Base-by-base conservation (phyloP, 2,797 vertebrate genomes). In the Smutsia temminckii region DNA sequence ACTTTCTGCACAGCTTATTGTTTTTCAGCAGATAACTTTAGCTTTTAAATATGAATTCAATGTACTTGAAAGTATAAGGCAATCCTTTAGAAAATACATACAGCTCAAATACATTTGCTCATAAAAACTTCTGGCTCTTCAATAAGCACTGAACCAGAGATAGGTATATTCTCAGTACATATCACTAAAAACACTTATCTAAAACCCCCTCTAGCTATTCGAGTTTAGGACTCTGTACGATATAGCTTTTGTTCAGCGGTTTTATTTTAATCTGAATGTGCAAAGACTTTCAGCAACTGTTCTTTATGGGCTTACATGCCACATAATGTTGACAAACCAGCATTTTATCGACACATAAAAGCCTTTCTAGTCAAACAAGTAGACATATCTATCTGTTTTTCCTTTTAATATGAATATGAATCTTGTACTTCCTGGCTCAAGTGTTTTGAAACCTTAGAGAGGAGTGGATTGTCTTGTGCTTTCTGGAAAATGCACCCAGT, bases 281-380 rank as follows among this genome's bases (percentile, higher is more conserved):
- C 49, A 71, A 93, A 96, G 95, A 94, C 92, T 97, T 97, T 96
- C 94, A 71, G 85, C 91, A 93, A 97, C 69, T 94, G 91, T 95
- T 96, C 85, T 97, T 97, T 96, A 97, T 96, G 91, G 69, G 88
- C 61, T 69, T 79, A 34, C 85, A 68, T 85, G 88, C 85, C 92
- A 95, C 95, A 93, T 97, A 95, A 97, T 94, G 94, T 95, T 96
- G 96, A 96, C 95, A 97, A 96, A 96, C 78, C 89, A 93, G 95
- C 92, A 77, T 95, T 97, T 97, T 97, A 97, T 94, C 96, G 97
- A 92, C 7, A 1, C 53, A 18, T 91, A 95, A 96, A 97, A 97
- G 92, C 53, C 74, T 96, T 89, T 96, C 91, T 92, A 95, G 85
- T 96, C 90, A 92, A 96, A 96, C 90, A 91, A 97, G 91, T 91